Percentiles rank a stretch among this genome's conserved stretches.
phyloP scores from a whole-genome alignment of 1,140 invertebrate species.

The Diabrotica virgifera region DNA sequence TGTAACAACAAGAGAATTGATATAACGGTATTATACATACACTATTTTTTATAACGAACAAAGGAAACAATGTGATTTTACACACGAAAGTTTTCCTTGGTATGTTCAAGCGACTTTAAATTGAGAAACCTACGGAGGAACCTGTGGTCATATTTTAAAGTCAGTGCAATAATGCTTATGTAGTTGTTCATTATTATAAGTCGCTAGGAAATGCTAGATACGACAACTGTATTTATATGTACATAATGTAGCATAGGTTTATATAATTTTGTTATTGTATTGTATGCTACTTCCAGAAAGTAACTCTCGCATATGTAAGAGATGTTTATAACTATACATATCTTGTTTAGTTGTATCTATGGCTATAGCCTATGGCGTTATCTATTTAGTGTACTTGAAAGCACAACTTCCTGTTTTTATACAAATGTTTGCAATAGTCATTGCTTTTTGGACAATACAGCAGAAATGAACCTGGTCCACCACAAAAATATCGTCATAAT shows the following conservation, averaged over 20 bases:
- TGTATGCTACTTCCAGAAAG: slow-evolving; percentile 17
- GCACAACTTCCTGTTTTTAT: too few species aligned
- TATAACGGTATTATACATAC: slow-evolving; percentile 24
- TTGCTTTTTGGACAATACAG: too few species aligned
- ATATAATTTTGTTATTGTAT: slow-evolving; percentile 24
- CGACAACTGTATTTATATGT: slow-evolving; percentile 21
- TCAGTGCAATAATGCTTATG: slow-evolving; percentile 38
- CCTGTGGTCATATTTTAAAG: slow-evolving; percentile 7
- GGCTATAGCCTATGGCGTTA: too few species aligned
- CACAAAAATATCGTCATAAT: too few species aligned
- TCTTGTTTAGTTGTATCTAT: too few species aligned
- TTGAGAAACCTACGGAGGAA: not conserved
- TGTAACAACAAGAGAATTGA: slow-evolving; percentile 15
- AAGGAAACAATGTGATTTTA: slow-evolving; percentile 25
- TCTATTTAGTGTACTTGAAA: too few species aligned
- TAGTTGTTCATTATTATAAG: slow-evolving; percentile 44
- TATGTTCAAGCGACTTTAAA: slow-evolving; percentile 10
- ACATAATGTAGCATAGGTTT: slow-evolving; percentile 20
- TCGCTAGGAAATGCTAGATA: slow-evolving; percentile 31
- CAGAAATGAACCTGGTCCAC: too few species aligned
- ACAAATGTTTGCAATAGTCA: too few species aligned
- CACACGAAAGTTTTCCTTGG: slow-evolving; percentile 18
- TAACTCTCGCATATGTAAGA: too few species aligned
- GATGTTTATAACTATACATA: too few species aligned
- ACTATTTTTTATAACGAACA: slow-evolving; percentile 31